These are phyloP conservation scores for Pagetopsis macropterus DNA, from an alignment of 2,797 vertebrate species.

Conservation along the genomic window DNA sequence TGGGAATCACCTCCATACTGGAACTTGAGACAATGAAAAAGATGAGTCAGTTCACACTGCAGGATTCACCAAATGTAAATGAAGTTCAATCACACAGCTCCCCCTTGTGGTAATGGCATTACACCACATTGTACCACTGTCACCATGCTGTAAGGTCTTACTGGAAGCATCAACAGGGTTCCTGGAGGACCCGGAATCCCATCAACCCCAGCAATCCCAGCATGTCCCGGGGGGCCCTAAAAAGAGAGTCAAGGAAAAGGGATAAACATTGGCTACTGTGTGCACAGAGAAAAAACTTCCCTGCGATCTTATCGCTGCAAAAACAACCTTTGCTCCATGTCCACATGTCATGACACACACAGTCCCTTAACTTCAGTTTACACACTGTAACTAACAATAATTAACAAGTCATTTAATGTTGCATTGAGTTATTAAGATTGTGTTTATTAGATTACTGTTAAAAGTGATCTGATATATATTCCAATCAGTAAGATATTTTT, in stretches of 20 bases:
- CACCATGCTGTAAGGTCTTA: conserved; percentile 72
- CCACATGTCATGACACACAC: conserved; percentile 28
- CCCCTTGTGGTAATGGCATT: conserved; percentile 72
- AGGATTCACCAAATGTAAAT: conserved; percentile 64
- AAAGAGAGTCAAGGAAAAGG: conserved; percentile 10
- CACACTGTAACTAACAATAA: conserved; percentile 10
- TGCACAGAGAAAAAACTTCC: conserved; percentile 16
- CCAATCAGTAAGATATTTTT: background rate
- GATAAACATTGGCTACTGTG: background rate
- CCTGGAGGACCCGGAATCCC: conserved; percentile 90
- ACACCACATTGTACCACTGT: conserved; percentile 31
- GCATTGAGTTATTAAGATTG: conserved; percentile 11
- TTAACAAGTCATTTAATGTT: background rate
- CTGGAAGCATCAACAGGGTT: conserved; percentile 91
- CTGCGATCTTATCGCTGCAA: conserved; percentile 38
- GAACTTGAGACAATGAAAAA: conserved; percentile 81
- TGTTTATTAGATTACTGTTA: conserved; percentile 11
- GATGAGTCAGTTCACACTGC: conserved; percentile 36
- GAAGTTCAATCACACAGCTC: conserved; percentile 73
- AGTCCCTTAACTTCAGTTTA: conserved; percentile 30
- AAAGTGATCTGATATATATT: background rate
- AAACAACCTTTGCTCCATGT: conserved; percentile 49
- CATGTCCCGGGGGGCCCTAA: conserved; percentile 88
- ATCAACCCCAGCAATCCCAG: conserved; percentile 88
- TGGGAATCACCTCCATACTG: conserved; percentile 86